These are phyloP conservation scores for Paramacrobiotus metropolitanus DNA, from an alignment of 1,140 invertebrate genomes.

Conservation along the genomic window DNA sequence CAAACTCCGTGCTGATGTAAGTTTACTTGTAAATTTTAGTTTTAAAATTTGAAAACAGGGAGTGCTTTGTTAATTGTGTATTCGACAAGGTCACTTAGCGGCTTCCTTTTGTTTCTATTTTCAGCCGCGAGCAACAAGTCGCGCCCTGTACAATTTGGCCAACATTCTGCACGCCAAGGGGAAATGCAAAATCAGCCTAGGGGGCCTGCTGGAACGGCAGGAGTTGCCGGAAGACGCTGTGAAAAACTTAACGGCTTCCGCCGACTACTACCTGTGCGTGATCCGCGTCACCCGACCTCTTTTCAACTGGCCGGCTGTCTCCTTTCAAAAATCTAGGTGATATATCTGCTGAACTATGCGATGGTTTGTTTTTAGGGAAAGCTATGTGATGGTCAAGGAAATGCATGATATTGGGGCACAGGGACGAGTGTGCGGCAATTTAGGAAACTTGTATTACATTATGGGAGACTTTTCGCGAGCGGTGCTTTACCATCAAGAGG, in stretches of 20 bases:
- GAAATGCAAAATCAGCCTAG: not conserved
- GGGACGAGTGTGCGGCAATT: conserved; percentile 81
- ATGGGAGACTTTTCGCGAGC: conserved; percentile 69
- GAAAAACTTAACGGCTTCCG: conserved; percentile 62
- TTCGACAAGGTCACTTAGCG: too few relatives aligned
- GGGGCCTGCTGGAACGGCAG: conserved; percentile 24
- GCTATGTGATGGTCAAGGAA: conserved; percentile 42
- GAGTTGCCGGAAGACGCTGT: conserved; percentile 84
- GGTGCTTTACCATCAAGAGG: conserved; percentile 62
- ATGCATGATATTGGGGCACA: conserved; percentile 70
- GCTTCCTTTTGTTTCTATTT: not conserved
- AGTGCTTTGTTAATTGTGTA: too few relatives aligned
- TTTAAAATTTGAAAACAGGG: too few relatives aligned
- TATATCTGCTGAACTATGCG: too few relatives aligned
- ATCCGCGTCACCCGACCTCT: too few relatives aligned
- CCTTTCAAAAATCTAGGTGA: too few relatives aligned
- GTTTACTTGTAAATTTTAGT: not conserved
- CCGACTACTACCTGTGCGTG: conserved; percentile 74
- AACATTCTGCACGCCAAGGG: conserved; percentile 90
- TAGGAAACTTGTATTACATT: conserved; percentile 88
- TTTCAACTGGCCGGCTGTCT: too few relatives aligned
- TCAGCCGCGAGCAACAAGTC: conserved; percentile 53
- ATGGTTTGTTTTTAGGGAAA: not conserved
- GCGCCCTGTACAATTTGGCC: conserved; percentile 83
- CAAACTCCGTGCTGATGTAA: conserved; percentile 51